Evolutionary conservation across 2,797 vertebrate genomes (phyloP).

Genomic region (Trichosurus vulpecula): DNA sequence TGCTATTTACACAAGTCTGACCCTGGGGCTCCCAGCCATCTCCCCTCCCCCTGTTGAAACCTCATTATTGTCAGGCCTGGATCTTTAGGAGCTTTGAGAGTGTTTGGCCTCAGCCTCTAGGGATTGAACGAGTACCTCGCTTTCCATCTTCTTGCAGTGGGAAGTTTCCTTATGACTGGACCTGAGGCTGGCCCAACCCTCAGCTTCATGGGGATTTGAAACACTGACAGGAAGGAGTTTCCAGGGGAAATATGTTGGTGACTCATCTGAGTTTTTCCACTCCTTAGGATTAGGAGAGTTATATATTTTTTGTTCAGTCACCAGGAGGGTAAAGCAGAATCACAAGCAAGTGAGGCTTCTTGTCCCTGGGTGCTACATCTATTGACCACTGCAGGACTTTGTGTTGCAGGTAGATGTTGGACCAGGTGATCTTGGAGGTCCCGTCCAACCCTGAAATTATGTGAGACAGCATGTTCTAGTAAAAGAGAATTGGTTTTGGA

Average conservation of each 20-base stretch:
- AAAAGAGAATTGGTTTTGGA: not conserved
- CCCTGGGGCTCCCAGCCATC: not conserved
- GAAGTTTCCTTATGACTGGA: not conserved
- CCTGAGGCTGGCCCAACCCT: not conserved
- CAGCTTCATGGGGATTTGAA: not conserved
- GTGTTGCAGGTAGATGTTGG: not conserved
- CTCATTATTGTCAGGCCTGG: not conserved
- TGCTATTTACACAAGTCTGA: not conserved
- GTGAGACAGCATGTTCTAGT: not conserved
- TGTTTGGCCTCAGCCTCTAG: not conserved
- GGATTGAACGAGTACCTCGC: rapidly evolving
- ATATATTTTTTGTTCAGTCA: not conserved
- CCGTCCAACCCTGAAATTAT: not conserved
- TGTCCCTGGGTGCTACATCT: not conserved
- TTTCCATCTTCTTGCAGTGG: too few species aligned
- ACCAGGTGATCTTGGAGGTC: not conserved
- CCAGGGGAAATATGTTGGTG: not conserved
- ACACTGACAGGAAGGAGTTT: not conserved
- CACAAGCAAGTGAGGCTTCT: not conserved
- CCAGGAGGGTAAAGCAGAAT: not conserved
- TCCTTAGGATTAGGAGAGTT: not conserved
- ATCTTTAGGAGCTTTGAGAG: not conserved
- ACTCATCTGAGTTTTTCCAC: not conserved
- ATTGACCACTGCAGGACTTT: not conserved
- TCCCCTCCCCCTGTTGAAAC: not conserved